Conservation (phyloP, 2,797 vertebrate genomes). For the Neomorphus geoffroyi region DNA sequence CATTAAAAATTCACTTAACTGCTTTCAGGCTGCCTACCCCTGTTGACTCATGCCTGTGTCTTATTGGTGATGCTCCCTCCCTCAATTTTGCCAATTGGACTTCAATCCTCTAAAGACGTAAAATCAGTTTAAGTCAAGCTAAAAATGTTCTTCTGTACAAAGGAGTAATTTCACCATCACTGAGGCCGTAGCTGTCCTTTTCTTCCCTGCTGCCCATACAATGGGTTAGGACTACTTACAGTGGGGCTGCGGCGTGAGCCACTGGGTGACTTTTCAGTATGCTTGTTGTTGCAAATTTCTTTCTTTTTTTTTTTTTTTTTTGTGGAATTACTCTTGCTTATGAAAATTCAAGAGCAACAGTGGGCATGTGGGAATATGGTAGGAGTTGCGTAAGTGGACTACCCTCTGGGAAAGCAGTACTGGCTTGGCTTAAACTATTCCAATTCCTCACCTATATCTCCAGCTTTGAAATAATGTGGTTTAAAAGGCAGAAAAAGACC, state of each 20-base stretch:
- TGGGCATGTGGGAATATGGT: background rate
- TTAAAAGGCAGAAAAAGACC: background rate
- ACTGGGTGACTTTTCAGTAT: background rate
- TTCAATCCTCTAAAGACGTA: background rate
- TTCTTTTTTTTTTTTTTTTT: no score
- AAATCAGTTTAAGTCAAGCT: background rate
- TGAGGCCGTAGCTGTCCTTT: background rate
- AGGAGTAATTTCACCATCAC: background rate
- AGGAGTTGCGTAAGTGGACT: background rate
- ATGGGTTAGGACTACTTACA: background rate
- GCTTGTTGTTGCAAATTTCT: background rate
- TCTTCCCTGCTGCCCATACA: background rate
- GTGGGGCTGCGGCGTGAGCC: background rate
- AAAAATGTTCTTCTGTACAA: background rate
- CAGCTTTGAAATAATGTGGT: background rate
- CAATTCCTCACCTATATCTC: background rate
- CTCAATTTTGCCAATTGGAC: background rate
- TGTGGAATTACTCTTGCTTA: background rate
- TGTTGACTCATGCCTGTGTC: background rate
- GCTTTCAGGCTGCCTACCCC: background rate
- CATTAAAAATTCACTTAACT: background rate
- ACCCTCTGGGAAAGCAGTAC: background rate
- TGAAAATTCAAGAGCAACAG: background rate
- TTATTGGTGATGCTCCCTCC: background rate
- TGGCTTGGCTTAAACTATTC: background rate